These are phyloP conservation scores for Butastur rufipennis DNA, from an alignment of 2,113 vertebrate species.

Conservation along the genomic window DNA sequence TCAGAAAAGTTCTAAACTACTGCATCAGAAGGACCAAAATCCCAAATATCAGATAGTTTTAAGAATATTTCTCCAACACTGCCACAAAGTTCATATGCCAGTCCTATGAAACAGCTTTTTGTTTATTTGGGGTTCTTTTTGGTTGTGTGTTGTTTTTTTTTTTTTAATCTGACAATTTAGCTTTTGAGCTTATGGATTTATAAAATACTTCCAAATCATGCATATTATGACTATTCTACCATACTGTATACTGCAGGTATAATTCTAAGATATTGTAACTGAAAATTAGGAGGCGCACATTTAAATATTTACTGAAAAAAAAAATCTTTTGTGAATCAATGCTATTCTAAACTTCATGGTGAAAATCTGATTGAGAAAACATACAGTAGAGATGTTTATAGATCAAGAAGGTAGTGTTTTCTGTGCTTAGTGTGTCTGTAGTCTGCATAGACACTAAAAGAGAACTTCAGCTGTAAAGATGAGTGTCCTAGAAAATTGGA, in stretches of 20 bases:
- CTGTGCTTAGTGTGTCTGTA: not conserved
- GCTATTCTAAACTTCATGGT: not conserved
- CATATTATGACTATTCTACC: not conserved
- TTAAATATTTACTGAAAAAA: not conserved
- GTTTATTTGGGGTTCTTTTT: not conserved
- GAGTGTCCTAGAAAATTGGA: not conserved
- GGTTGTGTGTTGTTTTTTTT: not conserved
- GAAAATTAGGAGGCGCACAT: not conserved
- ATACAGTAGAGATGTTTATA: too few relatives aligned
- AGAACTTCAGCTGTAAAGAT: not conserved
- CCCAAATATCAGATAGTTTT: not conserved
- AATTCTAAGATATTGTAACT: not conserved
- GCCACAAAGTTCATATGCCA: not conserved
- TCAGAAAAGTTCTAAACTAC: not conserved
- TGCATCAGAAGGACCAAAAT: not conserved
- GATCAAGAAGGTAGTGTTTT: not conserved
- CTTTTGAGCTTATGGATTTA: not conserved
- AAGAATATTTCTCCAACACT: not conserved
- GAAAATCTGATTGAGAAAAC: not conserved
- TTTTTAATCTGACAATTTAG: not conserved
- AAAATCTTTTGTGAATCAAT: not conserved
- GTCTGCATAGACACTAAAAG: not conserved
- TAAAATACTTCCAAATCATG: not conserved
- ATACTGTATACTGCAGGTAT: not conserved
- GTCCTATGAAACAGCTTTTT: not conserved